Base-by-base conservation (phyloP, 2,113 vertebrate genomes). In the Chascanopsetta lugubris region DNA sequence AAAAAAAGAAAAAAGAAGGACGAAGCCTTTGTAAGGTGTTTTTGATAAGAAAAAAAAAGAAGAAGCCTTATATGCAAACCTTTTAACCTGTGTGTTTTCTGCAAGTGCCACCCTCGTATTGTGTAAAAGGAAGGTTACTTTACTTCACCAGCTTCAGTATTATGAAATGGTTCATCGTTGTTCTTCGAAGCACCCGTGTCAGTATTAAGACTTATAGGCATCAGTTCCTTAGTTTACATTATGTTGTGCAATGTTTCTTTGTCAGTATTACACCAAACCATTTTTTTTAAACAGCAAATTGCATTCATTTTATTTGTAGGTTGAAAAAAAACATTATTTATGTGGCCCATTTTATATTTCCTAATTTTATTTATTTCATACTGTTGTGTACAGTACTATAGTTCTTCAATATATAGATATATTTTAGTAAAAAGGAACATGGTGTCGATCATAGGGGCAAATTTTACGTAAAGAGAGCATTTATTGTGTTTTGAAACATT, bases 351-450 rank as follows among this genome's bases (percentile, higher is more conserved):
- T 99, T 99, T 99, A 97, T 99, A 99, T 98, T 99, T 99, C 95
- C 95, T 99, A 95, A 99, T 99, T 99, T 99, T 98, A 99, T 99
- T 99, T 99, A 99, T 99, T 99, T 99, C 96, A 98, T 99, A 99
- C 97, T 99, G 96, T 99, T 98, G 96, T 99, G 97, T 98, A 99
- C 96, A 99, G 97, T 99, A 99, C 98, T 98, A 99, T 98, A 98
- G 97, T 96, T 98, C 97, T 98, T 99, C 97, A 97, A 98, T 97
- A 99, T 97, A 98, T 98, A 99, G 97, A 98, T 99, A 98, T 99
- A 99, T 99, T 99, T 99, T 99, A 99, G 97, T 99, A 99, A 98
- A 99, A 99, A 96, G 95, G 95, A 98, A 97, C 96, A 96, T 96
- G 96, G 95, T 94, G 94, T 97, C 94, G 95, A 97, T 97, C 96